These are phyloP conservation scores for Antechinus stuartii DNA, from an alignment of 2,113 vertebrate species.

Conservation along the genomic window DNA sequence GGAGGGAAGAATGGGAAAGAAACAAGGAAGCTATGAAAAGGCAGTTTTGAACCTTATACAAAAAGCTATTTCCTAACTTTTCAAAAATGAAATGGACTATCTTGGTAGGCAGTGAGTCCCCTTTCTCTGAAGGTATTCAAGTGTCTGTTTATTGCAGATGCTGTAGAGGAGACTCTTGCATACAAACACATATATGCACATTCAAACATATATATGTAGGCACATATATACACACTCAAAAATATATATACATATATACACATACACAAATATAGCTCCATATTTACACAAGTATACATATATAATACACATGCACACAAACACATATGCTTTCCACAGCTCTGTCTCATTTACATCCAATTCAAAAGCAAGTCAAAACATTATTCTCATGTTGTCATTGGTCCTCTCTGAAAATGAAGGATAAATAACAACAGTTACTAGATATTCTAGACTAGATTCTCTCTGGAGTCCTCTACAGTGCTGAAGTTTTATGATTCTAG, in stretches of 20 bases:
- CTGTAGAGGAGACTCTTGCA: background rate
- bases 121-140: background rate
- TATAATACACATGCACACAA: no score
- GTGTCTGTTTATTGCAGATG: background rate
- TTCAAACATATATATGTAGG: no score
- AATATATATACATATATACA: no score
- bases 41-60: background rate
- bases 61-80: background rate
- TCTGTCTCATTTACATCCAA: background rate
- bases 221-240: no score
- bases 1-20: background rate
- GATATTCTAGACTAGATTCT: background rate
- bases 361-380: background rate
- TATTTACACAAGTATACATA: background rate
- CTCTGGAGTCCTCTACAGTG: background rate
- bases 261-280: no score
- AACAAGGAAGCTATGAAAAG: background rate
- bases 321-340: no score
- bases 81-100: background rate
- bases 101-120: background rate
- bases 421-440: no score
- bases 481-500: background rate
- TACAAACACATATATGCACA: background rate
- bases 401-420: background rate
- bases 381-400: background rate